Evolutionary conservation across 30 jellyfish, hydroid and myxozoan genomes (phyloP).

Genomic region (Pelagia noctiluca): DNA sequence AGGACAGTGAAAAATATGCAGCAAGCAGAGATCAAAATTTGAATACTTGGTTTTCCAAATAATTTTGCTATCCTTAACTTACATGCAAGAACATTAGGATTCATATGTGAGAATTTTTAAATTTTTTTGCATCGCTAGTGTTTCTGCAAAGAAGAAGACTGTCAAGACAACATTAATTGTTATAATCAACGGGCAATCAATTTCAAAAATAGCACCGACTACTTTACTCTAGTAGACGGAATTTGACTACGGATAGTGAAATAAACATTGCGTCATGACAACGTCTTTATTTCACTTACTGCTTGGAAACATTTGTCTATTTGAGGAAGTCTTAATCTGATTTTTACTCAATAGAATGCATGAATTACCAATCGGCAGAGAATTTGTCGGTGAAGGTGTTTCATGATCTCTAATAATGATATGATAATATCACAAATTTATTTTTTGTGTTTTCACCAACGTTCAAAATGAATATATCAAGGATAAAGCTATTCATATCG

Average conservation of each 20-base stretch:
- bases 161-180: neutral
- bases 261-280: no score
- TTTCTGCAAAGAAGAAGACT: slow-evolving; percentile 1
- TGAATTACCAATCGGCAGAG: no score
- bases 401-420: no score
- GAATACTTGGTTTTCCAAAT: neutral
- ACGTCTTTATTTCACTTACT: no score
- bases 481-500: no score
- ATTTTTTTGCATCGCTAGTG: neutral
- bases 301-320: no score
- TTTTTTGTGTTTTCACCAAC: no score
- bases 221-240: slow-evolving; percentile 1
- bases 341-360: no score
- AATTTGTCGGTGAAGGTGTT: no score
- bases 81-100: slow-evolving; percentile 3
- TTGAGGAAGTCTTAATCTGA: no score
- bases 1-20: neutral
- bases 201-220: neutral
- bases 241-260: neutral
- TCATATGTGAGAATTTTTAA: neutral
- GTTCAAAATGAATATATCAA: no score
- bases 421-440: no score
- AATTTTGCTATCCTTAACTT: neutral
- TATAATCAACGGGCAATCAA: neutral
- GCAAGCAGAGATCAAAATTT: neutral